Evolutionary conservation across 1,140 invertebrate genomes (phyloP).

Genomic region (Chelonus insularis): DNA sequence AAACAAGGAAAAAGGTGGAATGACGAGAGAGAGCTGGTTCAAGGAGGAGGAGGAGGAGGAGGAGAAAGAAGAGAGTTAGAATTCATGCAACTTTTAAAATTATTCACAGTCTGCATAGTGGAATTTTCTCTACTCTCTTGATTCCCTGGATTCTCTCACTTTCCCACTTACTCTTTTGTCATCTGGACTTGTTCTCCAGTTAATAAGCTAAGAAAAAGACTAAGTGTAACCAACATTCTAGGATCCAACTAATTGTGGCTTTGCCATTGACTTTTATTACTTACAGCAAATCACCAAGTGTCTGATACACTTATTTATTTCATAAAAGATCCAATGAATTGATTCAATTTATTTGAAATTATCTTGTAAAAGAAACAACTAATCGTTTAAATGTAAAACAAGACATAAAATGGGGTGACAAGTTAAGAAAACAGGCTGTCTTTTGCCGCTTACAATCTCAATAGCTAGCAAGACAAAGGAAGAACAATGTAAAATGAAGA

Average conservation of each 20-base stretch:
- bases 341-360: not conserved
- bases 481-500: slow-evolving; percentile 1
- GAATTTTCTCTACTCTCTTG: slow-evolving; percentile 1
- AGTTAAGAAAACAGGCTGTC: not conserved
- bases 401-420: not conserved
- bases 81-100: not conserved
- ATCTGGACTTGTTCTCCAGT: slow-evolving; percentile 1
- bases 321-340: too few relatives aligned
- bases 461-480: not conserved
- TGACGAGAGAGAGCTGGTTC: not conserved
- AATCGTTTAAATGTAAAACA: not conserved
- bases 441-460: not conserved
- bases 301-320: too few relatives aligned
- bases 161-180: slow-evolving; percentile 15
- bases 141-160: slow-evolving; percentile 3
- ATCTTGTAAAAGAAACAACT: too few relatives aligned
- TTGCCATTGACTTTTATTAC: too few relatives aligned
- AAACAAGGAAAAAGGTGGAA: not conserved
- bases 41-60: not conserved
- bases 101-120: not conserved
- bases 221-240: too few relatives aligned
- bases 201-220: slow-evolving; percentile 9
- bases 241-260: too few relatives aligned
- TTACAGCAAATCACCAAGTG: too few relatives aligned
- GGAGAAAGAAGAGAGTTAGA: not conserved